phyloP scores from a whole-genome alignment of 92 coral and sea anemone species.

The Phenganax marumi region DNA sequence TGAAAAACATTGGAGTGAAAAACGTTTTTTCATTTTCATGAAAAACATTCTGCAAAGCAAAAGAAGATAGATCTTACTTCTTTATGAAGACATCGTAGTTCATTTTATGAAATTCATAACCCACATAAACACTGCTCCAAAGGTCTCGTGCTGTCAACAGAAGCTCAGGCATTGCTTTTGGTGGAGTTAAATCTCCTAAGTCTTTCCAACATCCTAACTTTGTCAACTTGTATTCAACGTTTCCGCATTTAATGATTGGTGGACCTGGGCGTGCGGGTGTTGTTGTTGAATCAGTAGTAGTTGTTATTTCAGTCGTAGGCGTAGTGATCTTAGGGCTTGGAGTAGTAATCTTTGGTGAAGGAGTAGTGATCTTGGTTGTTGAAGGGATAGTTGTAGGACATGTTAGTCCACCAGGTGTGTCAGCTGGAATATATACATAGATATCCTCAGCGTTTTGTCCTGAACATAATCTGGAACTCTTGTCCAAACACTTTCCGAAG shows the following conservation, averaged over 20 bases:
- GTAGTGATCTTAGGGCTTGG: conserved; percentile 6
- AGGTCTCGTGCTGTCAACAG: conserved; percentile 35
- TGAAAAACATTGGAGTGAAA: too few relatives aligned
- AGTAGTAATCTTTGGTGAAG: neutral
- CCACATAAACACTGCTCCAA: neutral
- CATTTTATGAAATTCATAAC: conserved; percentile 18
- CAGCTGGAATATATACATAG: conserved; percentile 35
- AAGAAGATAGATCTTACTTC: neutral
- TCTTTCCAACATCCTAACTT: conserved; percentile 26
- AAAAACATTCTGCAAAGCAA: neutral
- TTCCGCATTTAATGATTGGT: conserved; percentile 15
- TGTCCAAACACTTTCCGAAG: conserved; percentile 17
- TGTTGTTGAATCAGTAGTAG: neutral
- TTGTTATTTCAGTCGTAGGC: neutral
- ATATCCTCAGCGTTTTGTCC: conserved; percentile 29
- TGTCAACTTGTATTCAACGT: conserved; percentile 6
- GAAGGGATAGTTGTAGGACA: conserved; percentile 28
- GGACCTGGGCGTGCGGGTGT: conserved; percentile 7
- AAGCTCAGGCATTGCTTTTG: conserved; percentile 14
- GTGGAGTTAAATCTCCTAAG: conserved; percentile 9
- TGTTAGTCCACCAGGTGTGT: conserved; percentile 26
- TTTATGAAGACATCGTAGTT: conserved; percentile 9
- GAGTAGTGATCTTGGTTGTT: neutral
- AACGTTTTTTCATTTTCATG: neutral
- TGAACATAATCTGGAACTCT: conserved; percentile 31